These are phyloP conservation scores for Panagrolaimus sp. DNA, from an alignment of 1,140 invertebrate species.

Conservation along the genomic window DNA sequence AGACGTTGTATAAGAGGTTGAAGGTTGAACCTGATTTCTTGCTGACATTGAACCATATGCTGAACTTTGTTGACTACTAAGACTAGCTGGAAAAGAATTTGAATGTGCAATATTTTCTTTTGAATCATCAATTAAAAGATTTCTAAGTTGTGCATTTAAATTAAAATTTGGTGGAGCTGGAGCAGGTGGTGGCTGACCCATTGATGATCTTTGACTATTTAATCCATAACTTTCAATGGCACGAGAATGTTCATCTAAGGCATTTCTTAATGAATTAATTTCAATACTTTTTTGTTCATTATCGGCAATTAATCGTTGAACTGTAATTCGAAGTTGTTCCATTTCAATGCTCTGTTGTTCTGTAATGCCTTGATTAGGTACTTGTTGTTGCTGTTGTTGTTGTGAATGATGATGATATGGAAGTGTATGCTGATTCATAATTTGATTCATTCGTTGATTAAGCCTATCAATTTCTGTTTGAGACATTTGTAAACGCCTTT, in stretches of 20 bases:
- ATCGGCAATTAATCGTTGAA: conserved; percentile 62
- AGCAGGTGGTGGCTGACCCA: background rate
- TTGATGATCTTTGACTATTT: conserved; percentile 18
- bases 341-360: conserved; percentile 60
- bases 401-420: conserved; percentile 14
- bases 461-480: conserved; percentile 57
- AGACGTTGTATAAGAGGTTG: conserved; percentile 52
- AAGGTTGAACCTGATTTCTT: conserved; percentile 29
- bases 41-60: conserved; percentile 14
- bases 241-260: conserved; percentile 54
- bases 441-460: conserved; percentile 28
- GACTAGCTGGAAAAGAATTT: conserved; percentile 47
- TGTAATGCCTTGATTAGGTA: background rate
- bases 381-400: background rate
- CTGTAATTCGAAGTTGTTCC: conserved; percentile 61
- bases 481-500: conserved; percentile 61
- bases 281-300: conserved; percentile 63
- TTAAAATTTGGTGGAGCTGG: conserved; percentile 31
- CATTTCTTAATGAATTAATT: conserved; percentile 60
- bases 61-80: conserved; percentile 30
- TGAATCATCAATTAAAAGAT: conserved; percentile 55
- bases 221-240: conserved; percentile 18
- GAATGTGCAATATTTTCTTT: conserved; percentile 54
- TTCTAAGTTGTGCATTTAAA: conserved; percentile 48
- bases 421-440: conserved; percentile 20